A percentile compares a stretch with the other conserved stretches of the same genome.
phyloP scores from a whole-genome alignment of 2,113 vertebrate species.

The Pseudopipra pipra region DNA sequence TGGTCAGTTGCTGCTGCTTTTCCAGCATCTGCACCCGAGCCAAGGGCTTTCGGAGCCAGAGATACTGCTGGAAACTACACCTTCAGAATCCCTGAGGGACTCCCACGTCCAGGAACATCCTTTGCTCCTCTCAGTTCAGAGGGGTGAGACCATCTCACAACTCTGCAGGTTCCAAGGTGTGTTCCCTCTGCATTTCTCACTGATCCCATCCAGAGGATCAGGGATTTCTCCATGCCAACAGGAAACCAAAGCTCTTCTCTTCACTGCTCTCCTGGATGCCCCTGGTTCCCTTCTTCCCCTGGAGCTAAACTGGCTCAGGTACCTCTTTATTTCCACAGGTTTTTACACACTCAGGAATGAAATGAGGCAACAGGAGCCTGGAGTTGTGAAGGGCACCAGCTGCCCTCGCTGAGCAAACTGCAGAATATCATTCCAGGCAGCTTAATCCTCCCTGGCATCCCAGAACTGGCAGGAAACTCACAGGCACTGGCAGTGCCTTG shows the following conservation, averaged over 20 bases:
- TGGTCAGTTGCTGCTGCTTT: background rate
- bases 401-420: background rate
- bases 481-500: background rate
- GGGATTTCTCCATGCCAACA: background rate
- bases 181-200: background rate
- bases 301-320: background rate
- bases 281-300: background rate
- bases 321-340: background rate
- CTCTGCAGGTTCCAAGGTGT: background rate
- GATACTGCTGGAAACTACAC: background rate
- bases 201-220: background rate
- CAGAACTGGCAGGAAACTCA: background rate
- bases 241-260: background rate
- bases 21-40: background rate
- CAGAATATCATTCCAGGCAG: accelerated
- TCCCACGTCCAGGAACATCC: background rate
- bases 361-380: background rate
- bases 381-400: background rate
- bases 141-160: background rate
- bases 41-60: background rate
- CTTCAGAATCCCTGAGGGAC: no score
- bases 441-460: background rate
- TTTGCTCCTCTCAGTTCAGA: background rate
- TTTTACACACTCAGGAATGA: background rate
- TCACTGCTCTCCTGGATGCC: background rate